Evolutionary conservation across 2,113 vertebrate genomes (phyloP).

Genomic region (Ophiodon elongatus): DNA sequence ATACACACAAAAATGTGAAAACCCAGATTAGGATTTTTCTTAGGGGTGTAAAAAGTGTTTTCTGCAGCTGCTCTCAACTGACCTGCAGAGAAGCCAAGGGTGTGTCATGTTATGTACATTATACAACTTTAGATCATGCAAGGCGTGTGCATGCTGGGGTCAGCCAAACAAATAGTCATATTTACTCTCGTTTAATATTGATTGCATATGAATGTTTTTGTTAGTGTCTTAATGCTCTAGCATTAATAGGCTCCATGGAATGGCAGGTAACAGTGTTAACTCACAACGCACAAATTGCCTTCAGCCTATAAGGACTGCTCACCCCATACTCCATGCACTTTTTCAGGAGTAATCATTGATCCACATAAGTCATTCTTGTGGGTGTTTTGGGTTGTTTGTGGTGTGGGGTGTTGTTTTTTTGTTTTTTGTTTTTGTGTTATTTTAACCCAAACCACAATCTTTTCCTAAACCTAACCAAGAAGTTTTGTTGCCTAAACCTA

Average conservation of each 20-base stretch:
- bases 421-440: no score
- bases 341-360: background rate
- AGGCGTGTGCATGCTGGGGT: background rate
- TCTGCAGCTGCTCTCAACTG: constrained; percentile 4
- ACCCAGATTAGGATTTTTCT: constrained; percentile 11
- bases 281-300: background rate
- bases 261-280: background rate
- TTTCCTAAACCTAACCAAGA: no score
- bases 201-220: background rate
- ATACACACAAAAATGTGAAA: constrained; percentile 9
- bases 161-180: background rate
- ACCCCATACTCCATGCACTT: background rate
- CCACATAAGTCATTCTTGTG: background rate
- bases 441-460: background rate
- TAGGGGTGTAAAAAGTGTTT: background rate
- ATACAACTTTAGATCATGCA: background rate
- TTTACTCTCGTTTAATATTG: background rate
- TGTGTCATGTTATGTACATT: background rate
- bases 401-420: no score
- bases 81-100: background rate
- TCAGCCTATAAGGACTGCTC: no score
- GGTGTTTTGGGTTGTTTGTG: no score
- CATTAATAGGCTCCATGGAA: background rate
- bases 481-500: background rate
- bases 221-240: background rate